Evolutionary conservation across 37 sponge, comb jelly and placozoan species (phyloP).

Genomic region (Cladorhizidae sp.): DNA sequence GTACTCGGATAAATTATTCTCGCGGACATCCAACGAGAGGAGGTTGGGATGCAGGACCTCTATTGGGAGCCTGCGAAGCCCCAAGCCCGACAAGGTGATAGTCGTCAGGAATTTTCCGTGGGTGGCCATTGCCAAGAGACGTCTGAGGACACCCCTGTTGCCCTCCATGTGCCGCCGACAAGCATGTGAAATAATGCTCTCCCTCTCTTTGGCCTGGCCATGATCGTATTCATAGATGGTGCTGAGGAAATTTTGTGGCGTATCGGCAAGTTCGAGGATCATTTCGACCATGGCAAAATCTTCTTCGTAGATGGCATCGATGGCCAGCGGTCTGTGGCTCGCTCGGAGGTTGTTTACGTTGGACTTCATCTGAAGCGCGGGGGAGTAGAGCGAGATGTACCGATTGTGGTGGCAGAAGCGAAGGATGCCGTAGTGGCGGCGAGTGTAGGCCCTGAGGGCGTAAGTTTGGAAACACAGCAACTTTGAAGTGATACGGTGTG

Average conservation of each 20-base stretch:
- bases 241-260: background rate
- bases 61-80: slow-evolving; percentile 33
- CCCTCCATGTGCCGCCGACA: background rate
- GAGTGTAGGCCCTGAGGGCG: slow-evolving; percentile 42
- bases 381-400: slow-evolving; percentile 2
- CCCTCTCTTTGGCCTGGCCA: background rate
- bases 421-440: slow-evolving; percentile 29
- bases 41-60: slow-evolving; percentile 40
- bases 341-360: background rate
- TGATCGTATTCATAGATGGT: slow-evolving; percentile 27
- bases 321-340: slow-evolving; percentile 10
- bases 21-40: slow-evolving; percentile 26
- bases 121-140: background rate
- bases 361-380: slow-evolving; percentile 1
- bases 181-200: slow-evolving; percentile 17
- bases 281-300: background rate
- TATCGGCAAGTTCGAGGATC: background rate
- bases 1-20: slow-evolving; percentile 32
- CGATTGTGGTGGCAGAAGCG: slow-evolving; percentile 34
- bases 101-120: slow-evolving; percentile 5
- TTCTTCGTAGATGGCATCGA: slow-evolving; percentile 13
- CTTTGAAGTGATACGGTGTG: no score
- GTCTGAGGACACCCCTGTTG: background rate
- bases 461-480: no score
- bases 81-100: slow-evolving; percentile 28